Evolutionary conservation across 2,888 invertebrate genomes (phyloP), one percentile per base, ranked within the genome.

Genomic region (Kuschelorhynchus macadamiae): DNA sequence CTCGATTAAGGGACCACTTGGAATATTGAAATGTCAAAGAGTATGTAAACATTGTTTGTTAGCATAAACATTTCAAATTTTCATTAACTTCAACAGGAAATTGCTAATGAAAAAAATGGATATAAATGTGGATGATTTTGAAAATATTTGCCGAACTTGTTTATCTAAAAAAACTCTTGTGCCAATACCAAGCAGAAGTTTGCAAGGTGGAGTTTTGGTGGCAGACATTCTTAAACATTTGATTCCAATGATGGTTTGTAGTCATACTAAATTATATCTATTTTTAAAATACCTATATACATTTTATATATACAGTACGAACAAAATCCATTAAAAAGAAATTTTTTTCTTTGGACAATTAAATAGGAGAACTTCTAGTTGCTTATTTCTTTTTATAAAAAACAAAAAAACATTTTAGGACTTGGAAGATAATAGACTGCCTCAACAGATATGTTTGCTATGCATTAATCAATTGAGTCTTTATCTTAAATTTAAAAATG

Each of bases 401-500:
- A 3, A n/a, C 25, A 33, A 7, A 32, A 3, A 20, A 7, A n/a
- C n/a, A 55, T 59, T 59, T 59, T 16, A 59, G 59, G 59, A 59
- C 17, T 9, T 59, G 5, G 4, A 32, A 20, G 21, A 65, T 25
- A 60, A 56, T 16, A 11, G 30, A 12, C 39, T 72, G 20, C 72
- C 72, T 9, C 72, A 68, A 49, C 60, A 68, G 50, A 57, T 72
- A 11, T 72, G 72, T 36, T 42, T 49, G 1, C 8, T 11, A 32
- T 72, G 72, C 44, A 21, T 65, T 1, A 50, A 61, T 12, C 65
- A 67, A 17, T 44, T 72, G 9, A 47, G 21, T 32, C 11, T 41
- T 8, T 65, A 55, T 42, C 52, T 63, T 33, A 36, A 44, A 0
- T 72, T 72, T 39, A 67, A 66, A 52, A 62, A 32, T 9, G 53